Evolutionary conservation across 2,113 vertebrate genomes (phyloP), one percentile per base, ranked within the genome.

Genomic region (Cariama cristata): DNA sequence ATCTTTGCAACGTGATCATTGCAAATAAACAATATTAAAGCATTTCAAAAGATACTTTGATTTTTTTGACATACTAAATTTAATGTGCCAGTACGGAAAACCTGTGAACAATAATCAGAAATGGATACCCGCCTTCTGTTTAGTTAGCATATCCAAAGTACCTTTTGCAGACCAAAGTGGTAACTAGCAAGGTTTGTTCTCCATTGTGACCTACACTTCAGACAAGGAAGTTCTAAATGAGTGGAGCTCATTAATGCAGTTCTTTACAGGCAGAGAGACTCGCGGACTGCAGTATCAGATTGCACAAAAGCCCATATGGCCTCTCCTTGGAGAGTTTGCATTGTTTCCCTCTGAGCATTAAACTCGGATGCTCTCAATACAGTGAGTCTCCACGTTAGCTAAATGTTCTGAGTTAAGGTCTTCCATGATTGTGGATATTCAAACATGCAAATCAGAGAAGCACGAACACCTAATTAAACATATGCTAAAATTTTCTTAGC

Each of bases 101-200:
- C 20, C 14, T 15, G 47, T 28, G 50, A 42, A 56, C 17, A 33
- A 10, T 28, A 19, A 19, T 68, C 10, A 72, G 42, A 30, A 38
- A 0, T 1, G 16, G 20, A 49, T 7, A 4, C 17, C 16, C 26
- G 64, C 44, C 30, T 40, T 44, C 23, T 60, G 1, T 45, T 45
- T 4, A 35, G 42, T 35, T 30, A 8, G 42, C 3, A 2, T 44
- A 63, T 27, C 50, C 30, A 28, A 52, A 53, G 42, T 26, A 22
- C 6, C 26, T 1, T 1, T 11, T 12, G 11, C 20, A 13, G 4
- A 18, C 14, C 74, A 26, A 32, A 67, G 47, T 3, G 14, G 16
- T 18, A 53, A 69, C 14, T 7, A 45, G 81, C 42, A 56, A 74
- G 62, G 52, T 33, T 79, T 23, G 21, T 45, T 73, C 67, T 55